Evolutionary conservation across 37 sponge, comb jelly and placozoan genomes (phyloP).

Genomic region (Bolinopsis microptera): DNA sequence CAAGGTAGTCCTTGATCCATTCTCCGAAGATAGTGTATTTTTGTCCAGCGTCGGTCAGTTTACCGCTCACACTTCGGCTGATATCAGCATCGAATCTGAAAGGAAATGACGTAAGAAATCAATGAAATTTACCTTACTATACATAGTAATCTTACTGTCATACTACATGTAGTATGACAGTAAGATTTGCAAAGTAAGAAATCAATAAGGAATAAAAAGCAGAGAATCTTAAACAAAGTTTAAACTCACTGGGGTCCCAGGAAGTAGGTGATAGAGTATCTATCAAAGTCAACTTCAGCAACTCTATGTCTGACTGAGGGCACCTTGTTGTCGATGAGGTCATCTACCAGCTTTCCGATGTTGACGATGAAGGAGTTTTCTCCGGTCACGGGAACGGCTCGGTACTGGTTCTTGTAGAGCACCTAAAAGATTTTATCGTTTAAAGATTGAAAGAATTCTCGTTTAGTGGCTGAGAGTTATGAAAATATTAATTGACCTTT

Average conservation of each 20-base stretch:
- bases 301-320: slow-evolving; percentile 12
- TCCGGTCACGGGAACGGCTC: not conserved
- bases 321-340: slow-evolving; percentile 18
- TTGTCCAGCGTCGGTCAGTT: not conserved
- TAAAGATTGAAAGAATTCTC: too few species aligned
- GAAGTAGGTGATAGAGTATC: slow-evolving; percentile 62
- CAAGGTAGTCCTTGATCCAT: slow-evolving; percentile 62
- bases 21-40: slow-evolving; percentile 57
- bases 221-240: not conserved
- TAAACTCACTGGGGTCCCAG: slow-evolving; percentile 45
- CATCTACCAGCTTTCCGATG: slow-evolving; percentile 45
- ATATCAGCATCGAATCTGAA: slow-evolving; percentile 56
- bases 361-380: slow-evolving; percentile 33
- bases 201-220: not conserved
- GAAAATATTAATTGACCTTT: not conserved
- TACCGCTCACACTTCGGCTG: slow-evolving; percentile 23
- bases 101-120: too few species aligned
- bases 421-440: slow-evolving; percentile 8
- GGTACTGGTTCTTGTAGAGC: not conserved
- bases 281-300: slow-evolving; percentile 9
- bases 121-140: not conserved
- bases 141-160: too few species aligned
- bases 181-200: too few species aligned
- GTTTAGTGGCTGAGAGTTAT: too few species aligned
- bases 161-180: not conserved